phyloP scores from a whole-genome alignment of 2,113 vertebrate genomes.

The Brachyistius frenatus region DNA sequence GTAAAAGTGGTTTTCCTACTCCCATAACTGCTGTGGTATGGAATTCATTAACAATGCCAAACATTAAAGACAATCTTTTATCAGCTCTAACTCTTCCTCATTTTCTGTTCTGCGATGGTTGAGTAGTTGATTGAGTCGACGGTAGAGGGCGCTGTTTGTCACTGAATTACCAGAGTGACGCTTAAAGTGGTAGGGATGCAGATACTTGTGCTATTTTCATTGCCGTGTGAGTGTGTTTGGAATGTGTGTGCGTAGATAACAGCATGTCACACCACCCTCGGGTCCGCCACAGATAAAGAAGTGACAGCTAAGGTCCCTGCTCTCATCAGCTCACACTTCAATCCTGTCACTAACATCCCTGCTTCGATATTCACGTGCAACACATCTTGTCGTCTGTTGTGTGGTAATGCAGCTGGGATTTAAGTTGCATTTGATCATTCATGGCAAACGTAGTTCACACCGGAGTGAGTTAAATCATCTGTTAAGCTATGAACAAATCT shows the following conservation, averaged over 20 bases:
- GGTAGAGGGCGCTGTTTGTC: conserved; percentile 49
- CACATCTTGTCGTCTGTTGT: not conserved
- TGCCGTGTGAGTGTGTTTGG: not conserved
- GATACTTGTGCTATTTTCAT: not conserved
- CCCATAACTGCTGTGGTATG: conserved; percentile 94
- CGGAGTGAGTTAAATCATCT: no score
- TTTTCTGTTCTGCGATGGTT: conserved; percentile 17
- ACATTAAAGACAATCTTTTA: conserved; percentile 89
- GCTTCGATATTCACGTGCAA: conserved; percentile 31
- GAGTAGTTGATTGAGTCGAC: conserved; percentile 1
- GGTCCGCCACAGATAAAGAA: conserved; percentile 4
- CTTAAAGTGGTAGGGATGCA: not conserved
- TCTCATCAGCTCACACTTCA: conserved; percentile 26
- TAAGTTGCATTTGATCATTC: not conserved
- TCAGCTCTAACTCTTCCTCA: conserved; percentile 67
- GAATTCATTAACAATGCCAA: conserved; percentile 95
- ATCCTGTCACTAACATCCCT: not conserved
- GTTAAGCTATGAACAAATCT: not conserved
- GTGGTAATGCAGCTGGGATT: not conserved
- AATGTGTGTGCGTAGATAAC: not conserved
- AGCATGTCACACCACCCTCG: conserved; percentile 20
- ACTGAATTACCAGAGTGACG: not conserved
- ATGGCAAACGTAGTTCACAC: no score
- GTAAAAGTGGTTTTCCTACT: conserved; percentile 89
- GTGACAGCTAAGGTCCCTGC: conserved; percentile 36